Evolutionary conservation across 2,797 vertebrate genomes (phyloP), one percentile per base, ranked within the genome.

Genomic region (Ispidina lecontei): DNA sequence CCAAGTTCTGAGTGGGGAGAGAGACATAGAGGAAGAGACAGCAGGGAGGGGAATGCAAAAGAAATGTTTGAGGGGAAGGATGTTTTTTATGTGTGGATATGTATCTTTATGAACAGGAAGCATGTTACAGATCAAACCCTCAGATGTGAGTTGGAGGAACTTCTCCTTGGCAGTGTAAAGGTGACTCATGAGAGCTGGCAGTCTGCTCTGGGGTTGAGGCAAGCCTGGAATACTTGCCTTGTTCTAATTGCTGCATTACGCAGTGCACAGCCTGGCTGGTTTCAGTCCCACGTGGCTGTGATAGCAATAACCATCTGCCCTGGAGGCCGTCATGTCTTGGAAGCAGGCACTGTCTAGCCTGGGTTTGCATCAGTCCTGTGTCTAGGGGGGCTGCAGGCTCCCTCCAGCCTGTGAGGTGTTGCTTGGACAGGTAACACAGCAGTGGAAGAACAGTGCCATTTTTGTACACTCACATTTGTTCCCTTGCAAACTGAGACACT

Each of bases 131-230:
- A 93, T 86, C 89, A 84, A 73, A 87, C 47, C 79, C 73, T 93
- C 58, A 77, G 88, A 93, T 84, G 74, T 75, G 74, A 80, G 86
- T 47, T 91, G 95, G 92, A 95, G 92, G 93, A 74, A 76, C 89
- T 91, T 80, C 55, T 91, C 43, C 69, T 69, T 96, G 95, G 92
- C 71, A 94, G 72, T 74, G 49, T 93, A 90, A 94, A 97, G 96
- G 97, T 97, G 94, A 97, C 93, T 79, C 93, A 95, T 85, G 85
- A 74, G 72, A 81, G 71, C 91, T 94, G 77, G 91, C 91, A 94
- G 54, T 64, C 60, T 91, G 73, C 68, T 85, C 56, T 73, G 47
- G 87, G 90, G 82, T 94, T 95, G 73, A 94, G 65, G 82, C 94
- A 83, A 85, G 86, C 65, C 89, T 81, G 79, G 76, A 89, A 76